Evolutionary conservation across 2,888 invertebrate species (phyloP), one percentile per base, ranked within the genome.

Genomic region (Gymnosoma rotundatum): DNA sequence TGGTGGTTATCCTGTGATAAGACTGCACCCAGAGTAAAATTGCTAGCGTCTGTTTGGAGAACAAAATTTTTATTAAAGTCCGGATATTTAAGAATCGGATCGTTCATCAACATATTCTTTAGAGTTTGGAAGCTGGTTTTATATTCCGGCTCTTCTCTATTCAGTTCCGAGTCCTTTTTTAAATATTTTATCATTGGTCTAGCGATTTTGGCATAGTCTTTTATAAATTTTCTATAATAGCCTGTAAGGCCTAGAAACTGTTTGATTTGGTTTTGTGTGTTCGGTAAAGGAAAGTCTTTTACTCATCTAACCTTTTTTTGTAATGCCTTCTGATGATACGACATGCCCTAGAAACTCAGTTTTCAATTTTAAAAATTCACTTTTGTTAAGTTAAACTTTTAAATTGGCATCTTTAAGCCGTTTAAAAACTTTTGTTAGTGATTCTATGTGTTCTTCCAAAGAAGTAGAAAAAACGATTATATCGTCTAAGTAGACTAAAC

Each of bases 151-250:
- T 70, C 70, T 60, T 12, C 87, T 56, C 16, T 74, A 48, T n/a
- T 83, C n/a, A 38, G 32, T 66, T 66, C 66, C 36, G 50, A 25
- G 12, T 36, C 32, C 5, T 64, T 66, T 48, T 12, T 66, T 8
- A 48, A 32, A 32, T 66, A 66, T 25, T 25, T 64, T 25, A n/a
- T 87, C 9, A 84, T 42, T 12, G 85, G 86, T 61, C 79, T 83
- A 8, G 76, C 45, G 12, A 74, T 16, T 32, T 67, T 80, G 6
- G 74, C 48, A 14, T 67, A 74, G 48, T 80, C 63, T 20, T 56
- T 78, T 1, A 86, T 86, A 63, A 86, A 83, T 78, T 79, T 56
- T 14, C 56, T 56, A 56, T 54, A 54, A 20, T 54, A 54, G 8
- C 54, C 54, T 12, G 54, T 54, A 54, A 54, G 54, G 36, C 61